These are phyloP conservation scores for Glaucomys volans DNA, from an alignment of 2,113 vertebrate species.

Conservation along the genomic window DNA sequence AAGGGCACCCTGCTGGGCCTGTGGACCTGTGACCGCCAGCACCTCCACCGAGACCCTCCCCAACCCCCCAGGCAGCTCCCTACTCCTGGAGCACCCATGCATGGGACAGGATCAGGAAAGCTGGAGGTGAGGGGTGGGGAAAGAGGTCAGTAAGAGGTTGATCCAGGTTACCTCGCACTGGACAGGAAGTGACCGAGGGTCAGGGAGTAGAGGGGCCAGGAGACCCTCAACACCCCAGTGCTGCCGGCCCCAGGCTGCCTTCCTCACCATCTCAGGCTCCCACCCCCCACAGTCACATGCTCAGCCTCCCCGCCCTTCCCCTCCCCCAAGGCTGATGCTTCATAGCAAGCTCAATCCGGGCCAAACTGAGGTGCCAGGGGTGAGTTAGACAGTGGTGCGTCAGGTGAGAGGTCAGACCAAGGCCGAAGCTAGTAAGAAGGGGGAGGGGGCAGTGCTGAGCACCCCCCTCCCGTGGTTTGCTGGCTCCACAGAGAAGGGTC, in stretches of 20 bases:
- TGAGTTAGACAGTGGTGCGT: slow-evolving; percentile 78
- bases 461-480: slow-evolving; percentile 73
- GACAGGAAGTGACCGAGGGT: slow-evolving; percentile 24
- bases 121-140: neutral
- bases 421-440: slow-evolving; percentile 86
- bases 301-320: slow-evolving; percentile 74
- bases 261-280: slow-evolving; percentile 36
- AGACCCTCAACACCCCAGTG: neutral
- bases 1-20: neutral
- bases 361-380: slow-evolving; percentile 75
- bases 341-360: slow-evolving; percentile 80
- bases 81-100: slow-evolving; percentile 67
- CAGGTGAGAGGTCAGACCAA: slow-evolving; percentile 56
- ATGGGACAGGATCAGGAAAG: slow-evolving; percentile 33
- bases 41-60: neutral
- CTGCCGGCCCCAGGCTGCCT: slow-evolving; percentile 19
- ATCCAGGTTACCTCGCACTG: neutral
- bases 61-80: slow-evolving; percentile 9
- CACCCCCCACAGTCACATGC: slow-evolving; percentile 85
- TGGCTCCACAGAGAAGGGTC: slow-evolving; percentile 77
- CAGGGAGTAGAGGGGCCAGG: neutral
- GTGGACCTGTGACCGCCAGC: slow-evolving; percentile 70
- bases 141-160: neutral
- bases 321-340: slow-evolving; percentile 74
- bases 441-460: slow-evolving; percentile 50